A percentile compares a stretch with the other conserved stretches of the same genome.
Conservation (phyloP, 2,797 vertebrate species). For the Sebastes variabilis region DNA sequence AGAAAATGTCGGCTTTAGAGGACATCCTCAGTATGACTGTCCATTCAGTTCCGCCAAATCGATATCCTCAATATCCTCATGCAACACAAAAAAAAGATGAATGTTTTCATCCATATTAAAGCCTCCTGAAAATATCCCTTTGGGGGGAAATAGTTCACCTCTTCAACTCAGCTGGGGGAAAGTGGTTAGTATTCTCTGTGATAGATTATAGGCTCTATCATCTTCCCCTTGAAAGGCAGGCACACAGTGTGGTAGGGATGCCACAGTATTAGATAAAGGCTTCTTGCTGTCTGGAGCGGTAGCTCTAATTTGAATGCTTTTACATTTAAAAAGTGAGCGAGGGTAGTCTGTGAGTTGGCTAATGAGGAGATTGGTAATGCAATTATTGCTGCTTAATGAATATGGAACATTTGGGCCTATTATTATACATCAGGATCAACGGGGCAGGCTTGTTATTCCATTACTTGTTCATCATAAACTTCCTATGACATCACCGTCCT, state of each 20-base stretch:
- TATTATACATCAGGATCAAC: conserved; percentile 54
- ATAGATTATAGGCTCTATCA: conserved; percentile 77
- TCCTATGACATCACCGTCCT: conserved; percentile 21
- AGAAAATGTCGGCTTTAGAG: conserved; percentile 47
- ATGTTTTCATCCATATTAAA: conserved; percentile 79
- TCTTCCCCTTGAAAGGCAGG: conserved; percentile 67
- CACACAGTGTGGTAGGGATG: conserved; percentile 45
- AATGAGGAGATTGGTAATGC: conserved; percentile 63
- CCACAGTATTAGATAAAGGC: conserved; percentile 58
- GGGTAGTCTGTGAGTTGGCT: conserved; percentile 29
- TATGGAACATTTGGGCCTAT: conserved; percentile 39
- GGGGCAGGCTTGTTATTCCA: conserved; percentile 37
- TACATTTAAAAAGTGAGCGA: conserved; percentile 53
- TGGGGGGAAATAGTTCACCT: conserved; percentile 72
- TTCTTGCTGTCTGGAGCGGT: conserved; percentile 33
- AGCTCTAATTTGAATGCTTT: conserved; percentile 58
- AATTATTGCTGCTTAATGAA: conserved; percentile 63
- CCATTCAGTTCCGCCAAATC: conserved; percentile 53
- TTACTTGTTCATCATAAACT: conserved; percentile 46
- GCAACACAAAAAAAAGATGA: conserved; percentile 67
- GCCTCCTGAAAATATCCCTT: conserved; percentile 59
- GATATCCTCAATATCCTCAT: conserved; percentile 62
- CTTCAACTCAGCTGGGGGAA: conserved; percentile 61
- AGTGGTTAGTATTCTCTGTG: conserved; percentile 74
- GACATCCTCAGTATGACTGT: conserved; percentile 43